Percentiles rank a stretch among this genome's conserved stretches.
Evolutionary conservation across 2,113 vertebrate species (phyloP).

Genomic region (Cyprinodon brontotheroides): DNA sequence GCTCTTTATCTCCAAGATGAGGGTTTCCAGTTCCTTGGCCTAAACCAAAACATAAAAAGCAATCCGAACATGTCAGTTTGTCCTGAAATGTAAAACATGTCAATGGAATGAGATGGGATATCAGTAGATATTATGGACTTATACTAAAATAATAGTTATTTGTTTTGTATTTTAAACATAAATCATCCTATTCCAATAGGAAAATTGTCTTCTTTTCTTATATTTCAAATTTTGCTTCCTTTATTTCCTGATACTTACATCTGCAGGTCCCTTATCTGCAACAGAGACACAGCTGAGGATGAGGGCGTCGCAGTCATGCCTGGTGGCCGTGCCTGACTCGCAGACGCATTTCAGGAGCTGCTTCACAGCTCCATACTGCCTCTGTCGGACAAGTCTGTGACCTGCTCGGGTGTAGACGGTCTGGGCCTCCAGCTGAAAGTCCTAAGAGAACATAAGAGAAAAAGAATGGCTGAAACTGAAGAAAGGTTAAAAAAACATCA

Average conservation of each 20-base stretch:
- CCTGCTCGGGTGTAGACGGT: constrained; percentile 88
- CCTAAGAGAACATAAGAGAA: constrained; percentile 72
- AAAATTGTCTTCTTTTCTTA: too few species aligned
- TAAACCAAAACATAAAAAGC: constrained; percentile 37
- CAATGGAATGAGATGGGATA: too few species aligned
- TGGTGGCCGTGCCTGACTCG: constrained; percentile 91
- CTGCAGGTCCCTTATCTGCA: constrained; percentile 84
- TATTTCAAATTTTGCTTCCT: neutral
- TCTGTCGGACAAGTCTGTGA: constrained; percentile 85
- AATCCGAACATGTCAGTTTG: neutral
- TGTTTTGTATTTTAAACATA: too few species aligned
- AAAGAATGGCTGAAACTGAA: neutral
- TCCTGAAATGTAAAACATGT: neutral
- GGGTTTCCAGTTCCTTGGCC: constrained; percentile 89
- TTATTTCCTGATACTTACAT: constrained; percentile 75
- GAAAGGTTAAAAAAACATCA: neutral
- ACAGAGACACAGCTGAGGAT: constrained; percentile 88
- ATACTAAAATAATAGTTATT: too few species aligned
- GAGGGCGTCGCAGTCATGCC: constrained; percentile 89
- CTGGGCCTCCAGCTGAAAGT: constrained; percentile 93
- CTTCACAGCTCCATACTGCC: constrained; percentile 85
- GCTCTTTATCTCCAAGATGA: constrained; percentile 91
- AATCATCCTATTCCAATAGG: too few species aligned
- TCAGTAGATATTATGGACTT: too few species aligned
- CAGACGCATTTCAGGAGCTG: constrained; percentile 95